Conservation (phyloP, 1,140 invertebrate species). For the Drosophila persimilis region DNA sequence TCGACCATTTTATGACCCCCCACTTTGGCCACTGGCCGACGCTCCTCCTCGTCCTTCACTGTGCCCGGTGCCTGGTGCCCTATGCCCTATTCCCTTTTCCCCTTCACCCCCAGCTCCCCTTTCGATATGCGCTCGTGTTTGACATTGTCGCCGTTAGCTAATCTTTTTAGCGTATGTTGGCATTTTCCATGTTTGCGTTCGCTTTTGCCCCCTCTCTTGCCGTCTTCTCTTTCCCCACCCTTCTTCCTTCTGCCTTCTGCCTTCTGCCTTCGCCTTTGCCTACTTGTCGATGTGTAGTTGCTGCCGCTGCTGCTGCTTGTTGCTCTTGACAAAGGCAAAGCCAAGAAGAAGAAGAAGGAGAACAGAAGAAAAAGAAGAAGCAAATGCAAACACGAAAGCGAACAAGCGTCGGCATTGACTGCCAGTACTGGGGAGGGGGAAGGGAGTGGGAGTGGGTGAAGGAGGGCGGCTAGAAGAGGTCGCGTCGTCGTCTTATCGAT, state of each 20-base stretch:
- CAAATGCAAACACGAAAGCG: constrained; percentile 74
- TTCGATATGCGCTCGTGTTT: constrained; percentile 61
- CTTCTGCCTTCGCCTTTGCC: constrained; percentile 20
- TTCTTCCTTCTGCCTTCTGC: constrained; percentile 1
- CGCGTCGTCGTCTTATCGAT: constrained; percentile 64
- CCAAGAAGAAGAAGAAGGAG: constrained; percentile 45
- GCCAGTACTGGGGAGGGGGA: not conserved
- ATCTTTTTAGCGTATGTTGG: constrained; percentile 81
- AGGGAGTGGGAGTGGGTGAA: not conserved
- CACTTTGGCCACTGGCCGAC: constrained; percentile 55
- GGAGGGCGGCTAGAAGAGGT: constrained; percentile 24
- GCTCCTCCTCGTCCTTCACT: constrained; percentile 34
- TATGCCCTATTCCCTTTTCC: constrained; percentile 19
- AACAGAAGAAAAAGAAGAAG: constrained; percentile 63
- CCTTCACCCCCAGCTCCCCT: not conserved
- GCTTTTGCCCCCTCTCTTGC: too few relatives aligned
- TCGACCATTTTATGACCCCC: constrained; percentile 67
- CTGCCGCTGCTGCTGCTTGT: constrained; percentile 47
- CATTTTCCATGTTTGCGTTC: constrained; percentile 76
- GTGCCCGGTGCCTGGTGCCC: constrained; percentile 11
- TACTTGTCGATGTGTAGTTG: constrained; percentile 51
- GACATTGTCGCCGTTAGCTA: constrained; percentile 80
- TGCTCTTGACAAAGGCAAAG: constrained; percentile 59
- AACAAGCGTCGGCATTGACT: constrained; percentile 64
- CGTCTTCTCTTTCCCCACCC: not conserved